These are phyloP conservation scores for Falco columbarius DNA, from an alignment of 2,797 vertebrate species.

Conservation along the genomic window DNA sequence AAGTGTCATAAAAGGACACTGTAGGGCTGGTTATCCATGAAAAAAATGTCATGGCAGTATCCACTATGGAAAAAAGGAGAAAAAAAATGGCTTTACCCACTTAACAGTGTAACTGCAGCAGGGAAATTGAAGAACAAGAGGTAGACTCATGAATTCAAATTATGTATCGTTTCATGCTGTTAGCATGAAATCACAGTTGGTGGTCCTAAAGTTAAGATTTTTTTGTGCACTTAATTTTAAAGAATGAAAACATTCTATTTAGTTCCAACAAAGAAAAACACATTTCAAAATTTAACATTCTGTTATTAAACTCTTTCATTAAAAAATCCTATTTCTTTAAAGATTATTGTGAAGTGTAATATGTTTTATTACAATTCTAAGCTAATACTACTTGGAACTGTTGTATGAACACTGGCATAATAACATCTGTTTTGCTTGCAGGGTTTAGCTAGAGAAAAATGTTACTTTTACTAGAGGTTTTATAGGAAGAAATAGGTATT, in stretches of 20 bases:
- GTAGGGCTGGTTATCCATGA: not conserved
- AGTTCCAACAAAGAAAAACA: not conserved
- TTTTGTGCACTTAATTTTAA: not conserved
- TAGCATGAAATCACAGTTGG: not conserved
- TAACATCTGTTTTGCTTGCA: conserved; percentile 9
- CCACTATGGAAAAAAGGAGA: not conserved
- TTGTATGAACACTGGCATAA: not conserved
- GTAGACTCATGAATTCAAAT: not conserved
- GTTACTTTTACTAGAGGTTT: conserved; percentile 20
- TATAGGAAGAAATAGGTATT: conserved; percentile 35
- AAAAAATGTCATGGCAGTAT: not conserved
- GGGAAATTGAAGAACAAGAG: not conserved
- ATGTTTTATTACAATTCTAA: conserved; percentile 2
- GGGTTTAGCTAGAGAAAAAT: conserved; percentile 38
- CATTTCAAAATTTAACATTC: not conserved
- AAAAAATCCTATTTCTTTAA: conserved; percentile 15
- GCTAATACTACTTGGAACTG: not conserved
- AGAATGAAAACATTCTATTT: not conserved
- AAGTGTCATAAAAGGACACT: not conserved
- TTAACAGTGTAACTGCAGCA: not conserved
- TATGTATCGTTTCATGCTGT: not conserved
- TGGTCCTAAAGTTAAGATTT: not conserved
- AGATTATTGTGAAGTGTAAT: conserved; percentile 10
- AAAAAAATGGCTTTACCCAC: not conserved
- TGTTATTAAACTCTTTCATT: not conserved